These are phyloP conservation scores for Conomelus anceps DNA, from an alignment of 2,888 invertebrate genomes.

Conservation along the genomic window DNA sequence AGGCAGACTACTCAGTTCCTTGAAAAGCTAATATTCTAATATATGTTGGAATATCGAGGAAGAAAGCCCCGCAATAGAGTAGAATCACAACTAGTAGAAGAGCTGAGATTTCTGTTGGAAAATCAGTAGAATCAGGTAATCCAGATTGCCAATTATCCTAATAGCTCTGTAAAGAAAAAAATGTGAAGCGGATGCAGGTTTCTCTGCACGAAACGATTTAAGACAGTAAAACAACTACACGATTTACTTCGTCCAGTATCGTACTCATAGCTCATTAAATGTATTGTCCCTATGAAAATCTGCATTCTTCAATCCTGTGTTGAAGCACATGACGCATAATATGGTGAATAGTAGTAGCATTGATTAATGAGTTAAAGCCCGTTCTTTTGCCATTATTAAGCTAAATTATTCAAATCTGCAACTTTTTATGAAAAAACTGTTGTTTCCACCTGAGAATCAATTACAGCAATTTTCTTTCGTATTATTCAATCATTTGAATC, in stretches of 20 bases:
- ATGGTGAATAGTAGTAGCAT: too few relatives aligned
- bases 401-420: too few relatives aligned
- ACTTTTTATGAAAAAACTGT: too few relatives aligned
- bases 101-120: neutral
- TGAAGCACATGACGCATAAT: neutral
- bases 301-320: neutral
- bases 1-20: too few relatives aligned
- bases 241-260: neutral
- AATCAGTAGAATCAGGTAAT: neutral
- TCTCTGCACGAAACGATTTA: neutral
- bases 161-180: neutral
- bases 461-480: too few relatives aligned
- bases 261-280: neutral
- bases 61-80: too few relatives aligned
- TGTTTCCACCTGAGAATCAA: too few relatives aligned
- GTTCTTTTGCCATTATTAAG: too few relatives aligned
- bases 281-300: neutral
- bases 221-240: neutral
- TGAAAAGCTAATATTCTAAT: too few relatives aligned
- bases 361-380: too few relatives aligned
- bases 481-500: too few relatives aligned
- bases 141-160: neutral
- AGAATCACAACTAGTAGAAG: neutral
- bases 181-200: neutral
- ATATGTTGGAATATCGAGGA: too few relatives aligned